A percentile compares a stretch with the other conserved stretches of the same genome.
Conservation (phyloP, 2,888 invertebrate species). For the Trypoxylon attenuatum region DNA sequence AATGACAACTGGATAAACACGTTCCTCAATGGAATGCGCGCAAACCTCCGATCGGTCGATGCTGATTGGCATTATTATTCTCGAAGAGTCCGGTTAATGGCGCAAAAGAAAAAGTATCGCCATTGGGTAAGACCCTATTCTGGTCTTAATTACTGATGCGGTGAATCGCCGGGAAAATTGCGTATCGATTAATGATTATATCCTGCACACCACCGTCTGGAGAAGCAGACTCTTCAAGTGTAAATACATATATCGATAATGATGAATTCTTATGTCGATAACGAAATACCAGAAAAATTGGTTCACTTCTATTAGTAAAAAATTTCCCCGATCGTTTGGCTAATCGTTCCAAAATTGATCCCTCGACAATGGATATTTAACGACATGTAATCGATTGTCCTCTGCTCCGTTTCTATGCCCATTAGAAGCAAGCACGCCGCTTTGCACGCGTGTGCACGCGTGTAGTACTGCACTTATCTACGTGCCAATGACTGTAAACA, state of each 20-base stretch:
- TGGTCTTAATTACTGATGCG: constrained; percentile 39
- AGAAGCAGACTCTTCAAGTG: too few relatives aligned
- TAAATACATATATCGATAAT: too few relatives aligned
- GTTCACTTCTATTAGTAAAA: too few relatives aligned
- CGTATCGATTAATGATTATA: neutral
- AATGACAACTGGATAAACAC: constrained; percentile 52
- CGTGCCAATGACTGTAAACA: constrained; percentile 55
- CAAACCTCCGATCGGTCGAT: constrained; percentile 34
- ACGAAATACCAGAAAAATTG: too few relatives aligned
- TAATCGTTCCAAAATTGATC: too few relatives aligned
- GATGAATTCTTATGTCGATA: too few relatives aligned
- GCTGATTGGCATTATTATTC: constrained; percentile 56
- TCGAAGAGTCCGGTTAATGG: constrained; percentile 36
- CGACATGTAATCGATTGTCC: too few relatives aligned
- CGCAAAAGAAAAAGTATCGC: constrained; percentile 25
- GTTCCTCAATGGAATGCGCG: constrained; percentile 20
- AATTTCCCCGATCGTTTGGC: too few relatives aligned
- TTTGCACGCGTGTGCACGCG: constrained; percentile 32
- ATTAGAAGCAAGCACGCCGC: constrained; percentile 19
- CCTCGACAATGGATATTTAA: too few relatives aligned
- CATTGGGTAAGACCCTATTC: constrained; percentile 14
- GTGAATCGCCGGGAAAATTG: constrained; percentile 29
- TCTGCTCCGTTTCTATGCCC: too few relatives aligned
- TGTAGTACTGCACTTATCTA: constrained; percentile 35
- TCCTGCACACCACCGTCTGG: too few relatives aligned